phyloP scores from a whole-genome alignment of 2,888 invertebrate genomes.

The Steromphala cineraria region DNA sequence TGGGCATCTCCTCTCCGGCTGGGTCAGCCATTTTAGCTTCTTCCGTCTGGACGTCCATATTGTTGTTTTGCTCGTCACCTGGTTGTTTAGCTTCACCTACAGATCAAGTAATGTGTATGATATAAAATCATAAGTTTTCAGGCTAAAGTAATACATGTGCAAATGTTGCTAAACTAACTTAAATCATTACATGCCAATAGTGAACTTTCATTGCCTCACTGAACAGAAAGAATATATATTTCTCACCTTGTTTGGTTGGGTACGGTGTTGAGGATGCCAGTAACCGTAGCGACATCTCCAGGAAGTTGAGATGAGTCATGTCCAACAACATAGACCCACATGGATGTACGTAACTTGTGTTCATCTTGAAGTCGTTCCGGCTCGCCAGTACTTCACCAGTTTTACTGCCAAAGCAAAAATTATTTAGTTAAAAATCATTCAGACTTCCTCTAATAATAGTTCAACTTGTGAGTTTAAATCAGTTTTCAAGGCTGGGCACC shows the following conservation, averaged over 20 bases:
- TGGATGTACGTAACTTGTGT: conserved; percentile 66
- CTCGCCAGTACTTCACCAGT: conserved; percentile 75
- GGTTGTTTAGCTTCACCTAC: background rate
- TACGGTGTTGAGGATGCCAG: conserved; percentile 26
- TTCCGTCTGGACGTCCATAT: background rate
- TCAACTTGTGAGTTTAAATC: no score
- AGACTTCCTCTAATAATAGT: no score
- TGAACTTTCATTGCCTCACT: no score
- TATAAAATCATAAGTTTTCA: no score
- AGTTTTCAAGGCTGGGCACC: no score
- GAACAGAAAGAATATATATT: no score
- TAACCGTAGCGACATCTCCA: conserved; percentile 41
- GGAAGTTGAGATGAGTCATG: conserved; percentile 56
- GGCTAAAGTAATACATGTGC: no score
- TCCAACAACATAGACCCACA: conserved; percentile 67
- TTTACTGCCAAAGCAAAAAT: conserved; percentile 52
- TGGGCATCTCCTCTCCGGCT: background rate
- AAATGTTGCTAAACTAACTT: no score
- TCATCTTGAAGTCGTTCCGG: conserved; percentile 76
- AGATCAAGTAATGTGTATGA: no score
- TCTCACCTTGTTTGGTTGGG: conserved; percentile 14
- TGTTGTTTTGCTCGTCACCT: background rate
- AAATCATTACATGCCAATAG: no score
- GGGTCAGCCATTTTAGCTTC: background rate
- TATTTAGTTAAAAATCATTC: no score